These are phyloP conservation scores for Abrostola triplasia DNA, from an alignment of 2,888 invertebrate species.

Conservation along the genomic window DNA sequence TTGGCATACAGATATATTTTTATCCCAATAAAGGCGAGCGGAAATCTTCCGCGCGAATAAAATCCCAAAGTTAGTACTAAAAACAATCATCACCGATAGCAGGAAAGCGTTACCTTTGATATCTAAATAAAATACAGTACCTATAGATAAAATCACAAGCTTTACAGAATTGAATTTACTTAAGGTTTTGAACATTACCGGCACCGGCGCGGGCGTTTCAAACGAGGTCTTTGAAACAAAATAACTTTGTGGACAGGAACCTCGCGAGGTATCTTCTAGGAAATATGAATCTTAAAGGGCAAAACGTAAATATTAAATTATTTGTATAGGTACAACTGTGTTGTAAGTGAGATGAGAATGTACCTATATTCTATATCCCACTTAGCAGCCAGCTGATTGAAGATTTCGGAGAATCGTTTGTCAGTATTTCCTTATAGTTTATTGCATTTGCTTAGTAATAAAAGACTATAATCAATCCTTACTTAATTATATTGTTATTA, in stretches of 20 bases:
- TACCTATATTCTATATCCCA: constrained; percentile 15
- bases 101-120: constrained; percentile 25
- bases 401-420: no score
- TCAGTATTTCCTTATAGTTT: no score
- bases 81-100: neutral
- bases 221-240: constrained; percentile 61
- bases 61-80: no score
- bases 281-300: constrained; percentile 59
- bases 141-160: constrained; percentile 40
- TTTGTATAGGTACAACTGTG: constrained; percentile 53
- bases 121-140: constrained; percentile 28
- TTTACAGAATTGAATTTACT: constrained; percentile 57
- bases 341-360: constrained; percentile 43
- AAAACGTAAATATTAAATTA: constrained; percentile 52
- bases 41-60: no score
- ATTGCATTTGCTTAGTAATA: no score
- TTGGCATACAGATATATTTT: no score
- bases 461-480: no score
- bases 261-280: constrained; percentile 57
- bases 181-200: constrained; percentile 52
- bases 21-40: no score
- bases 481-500: no score
- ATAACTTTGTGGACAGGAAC: constrained; percentile 54
- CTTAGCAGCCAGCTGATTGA: no score
- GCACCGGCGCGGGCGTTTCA: constrained; percentile 41